Percentiles rank a stretch among this genome's conserved stretches.
Conservation (phyloP, 2,888 invertebrate species). For the Yponomeuta sedellus region DNA sequence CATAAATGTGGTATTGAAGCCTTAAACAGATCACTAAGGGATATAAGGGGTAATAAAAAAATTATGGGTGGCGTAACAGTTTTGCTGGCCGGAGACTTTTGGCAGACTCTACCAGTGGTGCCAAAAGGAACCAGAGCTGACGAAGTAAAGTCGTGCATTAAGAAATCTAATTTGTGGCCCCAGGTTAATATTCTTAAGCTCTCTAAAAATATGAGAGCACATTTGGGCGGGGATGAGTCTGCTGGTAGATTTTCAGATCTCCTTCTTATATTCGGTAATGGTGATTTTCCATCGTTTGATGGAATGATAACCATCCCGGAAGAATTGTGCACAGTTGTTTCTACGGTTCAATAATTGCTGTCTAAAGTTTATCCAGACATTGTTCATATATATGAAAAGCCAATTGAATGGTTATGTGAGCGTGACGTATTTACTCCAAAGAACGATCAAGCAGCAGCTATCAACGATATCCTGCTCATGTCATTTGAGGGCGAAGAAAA, state of each 20-base stretch:
- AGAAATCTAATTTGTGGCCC: background rate
- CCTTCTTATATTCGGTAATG: conserved; percentile 24
- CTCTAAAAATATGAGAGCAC: no score
- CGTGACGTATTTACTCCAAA: conserved; percentile 28
- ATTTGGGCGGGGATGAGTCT: no score
- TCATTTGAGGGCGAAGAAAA: conserved; percentile 18
- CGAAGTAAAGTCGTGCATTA: conserved; percentile 22
- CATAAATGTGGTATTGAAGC: conserved; percentile 28
- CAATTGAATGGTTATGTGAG: conserved; percentile 24
- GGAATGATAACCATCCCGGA: background rate
- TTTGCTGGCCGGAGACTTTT: conserved; percentile 26
- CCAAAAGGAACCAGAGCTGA: conserved; percentile 25
- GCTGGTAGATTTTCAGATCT: no score
- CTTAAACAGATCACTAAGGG: conserved; percentile 26
- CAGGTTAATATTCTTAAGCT: no score
- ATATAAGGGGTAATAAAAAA: conserved; percentile 22
- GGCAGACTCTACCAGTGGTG: conserved; percentile 26
- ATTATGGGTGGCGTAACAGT: conserved; percentile 26
- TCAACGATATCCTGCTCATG: conserved; percentile 20
- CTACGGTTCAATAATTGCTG: conserved; percentile 22
- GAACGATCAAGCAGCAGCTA: conserved; percentile 25
- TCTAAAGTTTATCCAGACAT: conserved; percentile 25
- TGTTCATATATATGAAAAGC: conserved; percentile 23
- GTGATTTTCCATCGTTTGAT: conserved; percentile 24
- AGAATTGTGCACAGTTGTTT: no score